Conservation (phyloP, 1,140 invertebrate species). For the Tetramorium parvispinum region DNA sequence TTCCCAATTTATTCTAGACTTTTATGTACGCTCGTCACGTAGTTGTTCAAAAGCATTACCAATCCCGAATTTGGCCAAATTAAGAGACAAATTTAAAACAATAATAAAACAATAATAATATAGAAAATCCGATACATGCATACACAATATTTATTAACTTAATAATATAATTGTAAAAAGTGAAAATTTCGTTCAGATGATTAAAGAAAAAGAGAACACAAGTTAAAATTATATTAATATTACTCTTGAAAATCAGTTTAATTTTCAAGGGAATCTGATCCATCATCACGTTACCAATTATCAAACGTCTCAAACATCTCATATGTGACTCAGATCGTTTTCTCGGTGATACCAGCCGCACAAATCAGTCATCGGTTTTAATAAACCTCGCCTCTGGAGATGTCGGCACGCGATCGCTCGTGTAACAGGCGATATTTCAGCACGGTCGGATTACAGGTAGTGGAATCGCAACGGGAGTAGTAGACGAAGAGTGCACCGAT, state of each 20-base stretch:
- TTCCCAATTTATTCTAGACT: neutral
- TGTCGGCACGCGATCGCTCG: constrained; percentile 28
- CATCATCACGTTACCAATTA: constrained; percentile 42
- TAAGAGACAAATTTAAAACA: neutral
- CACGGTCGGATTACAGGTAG: constrained; percentile 32
- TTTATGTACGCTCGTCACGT: too few species aligned
- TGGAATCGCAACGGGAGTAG: neutral
- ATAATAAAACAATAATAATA: neutral
- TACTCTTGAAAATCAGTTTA: neutral
- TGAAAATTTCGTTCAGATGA: constrained; percentile 7
- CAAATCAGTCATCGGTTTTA: constrained; percentile 54
- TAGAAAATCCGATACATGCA: neutral
- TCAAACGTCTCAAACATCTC: neutral
- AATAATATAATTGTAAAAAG: neutral
- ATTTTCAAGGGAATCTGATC: neutral
- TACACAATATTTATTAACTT: neutral
- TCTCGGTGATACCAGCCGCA: constrained; percentile 20
- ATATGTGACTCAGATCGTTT: neutral
- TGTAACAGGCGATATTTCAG: constrained; percentile 44
- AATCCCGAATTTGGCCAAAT: neutral
- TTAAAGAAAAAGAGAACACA: neutral
- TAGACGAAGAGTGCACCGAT: constrained; percentile 19
- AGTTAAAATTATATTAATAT: neutral
- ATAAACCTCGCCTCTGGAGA: constrained; percentile 40
- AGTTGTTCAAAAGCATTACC: neutral